Percentiles rank a stretch among this genome's conserved stretches.
These are phyloP conservation scores for Campoplex nolae DNA, from an alignment of 2,888 invertebrate species.

Conservation along the genomic window DNA sequence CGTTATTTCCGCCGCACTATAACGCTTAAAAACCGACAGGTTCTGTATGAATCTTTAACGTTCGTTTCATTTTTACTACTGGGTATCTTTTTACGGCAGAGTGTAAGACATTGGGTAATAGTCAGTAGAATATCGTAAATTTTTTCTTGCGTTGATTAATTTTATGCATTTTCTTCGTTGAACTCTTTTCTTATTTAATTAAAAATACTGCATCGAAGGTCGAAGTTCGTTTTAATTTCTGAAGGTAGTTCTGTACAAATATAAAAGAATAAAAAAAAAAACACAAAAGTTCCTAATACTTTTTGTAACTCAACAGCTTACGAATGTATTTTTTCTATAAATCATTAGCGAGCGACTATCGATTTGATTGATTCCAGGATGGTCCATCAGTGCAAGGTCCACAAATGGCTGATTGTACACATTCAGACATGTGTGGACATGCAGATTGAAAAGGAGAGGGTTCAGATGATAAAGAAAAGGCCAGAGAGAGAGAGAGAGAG, in stretches of 20 bases:
- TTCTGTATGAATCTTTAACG: neutral
- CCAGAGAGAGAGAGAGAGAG: slow-evolving; percentile 36
- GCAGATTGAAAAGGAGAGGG: neutral
- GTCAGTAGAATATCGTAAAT: neutral
- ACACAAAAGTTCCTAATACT: neutral
- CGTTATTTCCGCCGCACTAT: slow-evolving; percentile 25
- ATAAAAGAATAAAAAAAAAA: neutral
- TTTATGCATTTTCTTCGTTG: neutral
- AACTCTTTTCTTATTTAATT: neutral
- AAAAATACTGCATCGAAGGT: neutral
- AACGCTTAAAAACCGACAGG: neutral
- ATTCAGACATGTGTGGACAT: neutral
- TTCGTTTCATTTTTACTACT: neutral
- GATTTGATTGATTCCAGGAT: slow-evolving; percentile 2
- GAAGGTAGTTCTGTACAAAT: neutral
- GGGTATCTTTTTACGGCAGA: neutral
- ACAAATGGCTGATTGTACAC: neutral
- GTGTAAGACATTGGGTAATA: neutral
- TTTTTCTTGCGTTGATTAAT: neutral
- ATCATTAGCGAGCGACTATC: neutral
- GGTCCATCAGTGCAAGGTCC: neutral
- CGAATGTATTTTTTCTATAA: neutral
- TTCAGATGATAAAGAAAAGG: neutral
- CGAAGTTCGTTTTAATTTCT: neutral
- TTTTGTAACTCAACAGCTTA: neutral